phyloP scores from a whole-genome alignment of 1,140 invertebrate species.

The Scaptomyza hsui region DNA sequence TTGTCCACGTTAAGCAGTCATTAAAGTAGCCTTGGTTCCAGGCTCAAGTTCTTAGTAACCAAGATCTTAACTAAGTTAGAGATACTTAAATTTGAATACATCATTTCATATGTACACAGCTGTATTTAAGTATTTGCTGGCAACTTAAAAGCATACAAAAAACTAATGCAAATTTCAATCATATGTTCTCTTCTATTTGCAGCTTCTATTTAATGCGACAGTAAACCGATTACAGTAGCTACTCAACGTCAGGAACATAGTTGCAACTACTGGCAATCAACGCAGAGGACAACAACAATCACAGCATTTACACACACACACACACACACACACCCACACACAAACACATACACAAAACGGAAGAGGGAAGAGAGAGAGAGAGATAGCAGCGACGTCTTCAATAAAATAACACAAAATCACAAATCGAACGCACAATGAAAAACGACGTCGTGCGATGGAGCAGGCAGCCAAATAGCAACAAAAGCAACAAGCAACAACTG shows the following conservation, averaged over 20 bases:
- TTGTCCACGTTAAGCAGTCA: neutral
- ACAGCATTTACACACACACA: neutral
- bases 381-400: constrained; percentile 25
- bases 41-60: neutral
- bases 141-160: constrained; percentile 5
- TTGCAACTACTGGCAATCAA: too few relatives aligned
- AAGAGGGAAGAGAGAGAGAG: neutral
- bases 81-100: too few relatives aligned
- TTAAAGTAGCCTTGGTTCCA: neutral
- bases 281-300: constrained; percentile 4
- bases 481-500: constrained; percentile 29
- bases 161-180: constrained; percentile 38
- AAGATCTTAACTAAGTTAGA: neutral
- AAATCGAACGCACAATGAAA: constrained; percentile 84
- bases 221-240: constrained; percentile 31
- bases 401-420: constrained; percentile 51
- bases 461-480: constrained; percentile 59
- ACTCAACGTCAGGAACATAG: constrained; percentile 21
- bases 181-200: constrained; percentile 17
- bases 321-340: neutral
- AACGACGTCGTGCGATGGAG: constrained; percentile 84
- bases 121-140: neutral
- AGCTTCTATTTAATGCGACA: constrained; percentile 29
- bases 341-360: too few relatives aligned
- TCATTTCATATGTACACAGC: too few relatives aligned